phyloP scores from a whole-genome alignment of 2,113 vertebrate species.

The Eulacestoma nigropectus region DNA sequence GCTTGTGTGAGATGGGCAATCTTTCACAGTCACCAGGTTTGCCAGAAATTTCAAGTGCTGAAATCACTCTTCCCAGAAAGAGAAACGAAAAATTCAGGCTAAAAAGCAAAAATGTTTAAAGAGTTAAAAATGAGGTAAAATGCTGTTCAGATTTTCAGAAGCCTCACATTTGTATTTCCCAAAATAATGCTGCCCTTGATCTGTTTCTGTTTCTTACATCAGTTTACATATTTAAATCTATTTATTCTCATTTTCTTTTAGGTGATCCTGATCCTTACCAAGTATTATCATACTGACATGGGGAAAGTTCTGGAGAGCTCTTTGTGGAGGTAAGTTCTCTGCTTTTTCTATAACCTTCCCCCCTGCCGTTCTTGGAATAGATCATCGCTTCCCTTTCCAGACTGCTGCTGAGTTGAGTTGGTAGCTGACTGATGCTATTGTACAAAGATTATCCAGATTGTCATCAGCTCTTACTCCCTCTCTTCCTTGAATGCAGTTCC shows the following conservation, averaged over 20 bases:
- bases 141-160: neutral
- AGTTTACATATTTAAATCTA: neutral
- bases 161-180: neutral
- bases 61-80: neutral
- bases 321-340: slow-evolving; percentile 81
- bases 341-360: neutral
- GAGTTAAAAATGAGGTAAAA: neutral
- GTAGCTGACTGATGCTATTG: neutral
- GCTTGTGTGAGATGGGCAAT: neutral
- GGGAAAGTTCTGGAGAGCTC: slow-evolving; percentile 97
- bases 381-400: neutral
- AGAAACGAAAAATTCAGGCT: neutral
- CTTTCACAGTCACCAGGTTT: neutral
- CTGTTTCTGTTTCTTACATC: neutral
- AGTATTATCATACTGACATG: slow-evolving; percentile 95
- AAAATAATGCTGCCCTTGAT: neutral
- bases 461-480: neutral
- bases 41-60: neutral
- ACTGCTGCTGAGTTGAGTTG: neutral
- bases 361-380: fast-evolving
- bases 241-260: slow-evolving; percentile 55
- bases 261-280: slow-evolving; percentile 97
- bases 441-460: neutral
- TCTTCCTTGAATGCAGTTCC: neutral
- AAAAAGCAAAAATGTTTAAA: neutral